These are phyloP conservation scores for Motacilla alba DNA, from an alignment of 2,113 vertebrate species.

Conservation along the genomic window DNA sequence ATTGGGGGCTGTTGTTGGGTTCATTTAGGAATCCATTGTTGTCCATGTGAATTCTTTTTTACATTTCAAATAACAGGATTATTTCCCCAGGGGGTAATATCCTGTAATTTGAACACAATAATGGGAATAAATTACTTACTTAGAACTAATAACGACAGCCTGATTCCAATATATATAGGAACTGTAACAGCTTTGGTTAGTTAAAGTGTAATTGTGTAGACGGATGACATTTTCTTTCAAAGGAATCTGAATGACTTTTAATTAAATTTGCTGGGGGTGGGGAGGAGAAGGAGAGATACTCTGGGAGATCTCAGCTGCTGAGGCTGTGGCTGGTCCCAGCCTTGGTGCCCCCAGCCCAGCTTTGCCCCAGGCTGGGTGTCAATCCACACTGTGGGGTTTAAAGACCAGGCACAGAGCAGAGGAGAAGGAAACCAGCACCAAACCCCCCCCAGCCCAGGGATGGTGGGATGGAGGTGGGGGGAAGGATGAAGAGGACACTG, in stretches of 20 bases:
- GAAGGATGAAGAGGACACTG: neutral
- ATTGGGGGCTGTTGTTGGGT: constrained; percentile 28
- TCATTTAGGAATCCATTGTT: constrained; percentile 60
- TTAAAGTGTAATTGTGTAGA: constrained; percentile 64
- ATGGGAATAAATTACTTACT: constrained; percentile 73
- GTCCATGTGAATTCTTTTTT: constrained; percentile 64
- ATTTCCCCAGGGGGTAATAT: constrained; percentile 69
- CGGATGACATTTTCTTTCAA: constrained; percentile 70
- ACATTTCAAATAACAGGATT: constrained; percentile 71
- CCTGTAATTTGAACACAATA: constrained; percentile 71
- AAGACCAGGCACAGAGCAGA: neutral
- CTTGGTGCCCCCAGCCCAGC: neutral
- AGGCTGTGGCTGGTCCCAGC: neutral
- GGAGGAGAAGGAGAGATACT: neutral
- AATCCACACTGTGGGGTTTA: rapidly evolving
- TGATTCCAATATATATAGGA: constrained; percentile 61
- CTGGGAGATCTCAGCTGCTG: neutral
- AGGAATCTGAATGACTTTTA: constrained; percentile 68
- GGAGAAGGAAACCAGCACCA: neutral
- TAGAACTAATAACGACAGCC: constrained; percentile 67
- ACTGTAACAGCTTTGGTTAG: constrained; percentile 69
- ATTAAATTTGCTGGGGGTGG: constrained; percentile 63
- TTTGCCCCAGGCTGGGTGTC: neutral
- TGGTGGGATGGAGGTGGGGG: neutral
- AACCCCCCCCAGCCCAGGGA: neutral